Evolutionary conservation across 1,140 invertebrate genomes (phyloP), one percentile per base, ranked within the genome.

Genomic region (Bombus affinis): DNA sequence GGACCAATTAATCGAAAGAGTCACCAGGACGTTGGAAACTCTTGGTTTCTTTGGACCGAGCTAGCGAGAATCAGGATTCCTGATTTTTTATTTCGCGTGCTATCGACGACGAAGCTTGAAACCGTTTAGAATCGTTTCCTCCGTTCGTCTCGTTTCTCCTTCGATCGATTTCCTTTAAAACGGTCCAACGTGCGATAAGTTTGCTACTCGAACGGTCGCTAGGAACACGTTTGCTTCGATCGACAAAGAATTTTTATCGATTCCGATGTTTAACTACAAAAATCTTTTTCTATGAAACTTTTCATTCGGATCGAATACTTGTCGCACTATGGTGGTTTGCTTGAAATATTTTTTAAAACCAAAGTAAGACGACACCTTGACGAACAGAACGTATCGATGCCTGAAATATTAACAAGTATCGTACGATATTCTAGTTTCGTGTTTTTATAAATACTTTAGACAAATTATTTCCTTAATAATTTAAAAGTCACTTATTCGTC

Each of bases 31-130:
- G 4, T 95, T 98, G 39, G 96, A 96, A 62, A 96, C 95, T 37
- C 95, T 98, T 25, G 97, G 97, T 25, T 98, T 98, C 94, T 98
- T 98, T 86, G 92, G 93, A 15, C 82, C 91, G 0, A 92, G 92
- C 83, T 94, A 94, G 90, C 88, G 53, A 39, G 25, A 59, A 39
- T 5, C 9, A 39, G 25, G 2, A 5, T 42, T 13, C 18, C 12
- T 0, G 35, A 59, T 10, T 22, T 22, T 35, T 13, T 3, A 28
- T 22, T 12, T 35, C 25, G 3, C 13, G 70, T 9, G 42, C 32
- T 44, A 53, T 72, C 47, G 70, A 39, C 57, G 25, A 84, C 47
- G 86, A 78, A 78, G 53, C 59, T 32, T 2, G 15, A 62, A 32
- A 78, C 18, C 57, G 57, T 42, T 22, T 68, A 37, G 35, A 37